Conservation (phyloP, 2,113 vertebrate genomes). For the Tiliqua scincoides region DNA sequence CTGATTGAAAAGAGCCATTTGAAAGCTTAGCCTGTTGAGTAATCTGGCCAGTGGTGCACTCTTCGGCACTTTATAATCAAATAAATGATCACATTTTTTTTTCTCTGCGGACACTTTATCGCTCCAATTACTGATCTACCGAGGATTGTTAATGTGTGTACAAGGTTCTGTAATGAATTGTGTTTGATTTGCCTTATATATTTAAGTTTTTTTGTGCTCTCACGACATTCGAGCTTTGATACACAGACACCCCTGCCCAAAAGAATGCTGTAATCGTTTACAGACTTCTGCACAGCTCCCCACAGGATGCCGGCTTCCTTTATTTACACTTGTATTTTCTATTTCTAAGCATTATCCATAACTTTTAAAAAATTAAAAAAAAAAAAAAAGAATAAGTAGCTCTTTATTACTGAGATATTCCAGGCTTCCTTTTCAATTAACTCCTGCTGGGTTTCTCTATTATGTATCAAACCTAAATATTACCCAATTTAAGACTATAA, state of each 20-base stretch:
- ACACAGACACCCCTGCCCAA: conserved; percentile 18
- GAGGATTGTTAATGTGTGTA: conserved; percentile 52
- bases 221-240: conserved; percentile 27
- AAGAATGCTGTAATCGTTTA: background rate
- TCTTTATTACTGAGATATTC: conserved; percentile 16
- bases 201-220: conserved; percentile 43
- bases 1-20: conserved; percentile 73
- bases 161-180: conserved; percentile 55
- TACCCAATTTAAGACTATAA: conserved; percentile 22
- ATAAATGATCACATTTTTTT: conserved; percentile 67
- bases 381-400: background rate
- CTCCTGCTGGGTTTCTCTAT: conserved; percentile 23
- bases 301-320: background rate
- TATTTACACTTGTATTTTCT: conserved; percentile 1
- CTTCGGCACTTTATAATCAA: conserved; percentile 72
- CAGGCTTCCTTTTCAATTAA: conserved; percentile 28
- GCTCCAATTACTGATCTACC: conserved; percentile 64
- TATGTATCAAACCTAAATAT: conserved; percentile 26
- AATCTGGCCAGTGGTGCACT: conserved; percentile 64
- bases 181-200: conserved; percentile 58
- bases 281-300: conserved; percentile 1
- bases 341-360: conserved; percentile 16
- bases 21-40: conserved; percentile 55
- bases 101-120: conserved; percentile 62
- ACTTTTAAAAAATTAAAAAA: background rate